These are phyloP conservation scores for Aegypius monachus DNA, from an alignment of 2,113 vertebrate genomes.

Conservation along the genomic window DNA sequence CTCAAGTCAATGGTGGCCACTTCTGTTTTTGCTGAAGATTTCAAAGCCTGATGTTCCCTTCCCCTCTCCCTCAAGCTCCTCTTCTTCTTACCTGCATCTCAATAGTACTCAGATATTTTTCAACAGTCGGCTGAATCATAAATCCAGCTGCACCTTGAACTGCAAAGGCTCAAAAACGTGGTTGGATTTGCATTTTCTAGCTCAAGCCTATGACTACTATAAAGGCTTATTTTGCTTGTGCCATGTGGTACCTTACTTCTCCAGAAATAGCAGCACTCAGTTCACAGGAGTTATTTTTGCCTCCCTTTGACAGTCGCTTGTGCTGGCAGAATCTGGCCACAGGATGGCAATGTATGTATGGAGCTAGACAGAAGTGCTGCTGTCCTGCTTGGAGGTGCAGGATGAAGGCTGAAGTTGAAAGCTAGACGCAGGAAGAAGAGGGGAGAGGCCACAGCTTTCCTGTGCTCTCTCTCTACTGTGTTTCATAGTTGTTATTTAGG, in stretches of 20 bases:
- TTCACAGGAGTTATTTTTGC: neutral
- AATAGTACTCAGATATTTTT: neutral
- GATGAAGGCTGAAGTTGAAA: neutral
- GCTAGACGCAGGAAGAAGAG: fast-evolving
- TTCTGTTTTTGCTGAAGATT: neutral
- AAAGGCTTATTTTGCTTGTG: neutral
- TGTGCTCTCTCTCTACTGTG: neutral
- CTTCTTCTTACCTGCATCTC: neutral
- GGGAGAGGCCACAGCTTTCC: neutral
- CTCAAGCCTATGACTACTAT: neutral
- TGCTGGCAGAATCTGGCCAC: neutral
- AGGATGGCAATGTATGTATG: slow-evolving; percentile 24
- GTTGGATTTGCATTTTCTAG: neutral
- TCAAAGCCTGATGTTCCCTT: neutral
- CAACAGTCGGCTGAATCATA: neutral
- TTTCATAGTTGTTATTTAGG: neutral
- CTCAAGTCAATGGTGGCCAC: neutral
- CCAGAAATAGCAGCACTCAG: neutral
- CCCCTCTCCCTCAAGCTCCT: neutral
- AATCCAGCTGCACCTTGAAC: neutral
- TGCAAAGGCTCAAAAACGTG: neutral
- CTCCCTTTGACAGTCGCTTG: neutral
- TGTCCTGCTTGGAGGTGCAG: neutral
- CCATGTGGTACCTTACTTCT: neutral
- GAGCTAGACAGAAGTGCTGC: neutral